Conservation (phyloP, 1,140 invertebrate species). For the Drosophila truncata region DNA sequence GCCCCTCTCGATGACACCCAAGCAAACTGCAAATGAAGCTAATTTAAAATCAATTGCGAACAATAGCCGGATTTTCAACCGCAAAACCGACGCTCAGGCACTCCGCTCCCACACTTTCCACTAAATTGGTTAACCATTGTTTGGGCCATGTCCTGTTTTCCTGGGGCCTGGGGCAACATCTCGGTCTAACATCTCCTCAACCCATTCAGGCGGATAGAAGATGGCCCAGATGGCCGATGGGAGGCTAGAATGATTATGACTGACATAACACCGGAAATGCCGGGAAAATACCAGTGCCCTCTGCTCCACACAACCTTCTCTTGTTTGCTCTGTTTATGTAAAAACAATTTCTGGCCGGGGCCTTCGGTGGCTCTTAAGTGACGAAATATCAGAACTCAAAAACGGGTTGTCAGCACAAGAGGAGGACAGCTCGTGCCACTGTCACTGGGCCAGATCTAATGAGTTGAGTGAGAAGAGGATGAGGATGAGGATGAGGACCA, state of each 20-base stretch:
- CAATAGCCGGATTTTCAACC: conserved; percentile 41
- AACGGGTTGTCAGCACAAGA: conserved; percentile 46
- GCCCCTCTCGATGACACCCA: conserved; percentile 1
- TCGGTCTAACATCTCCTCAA: conserved; percentile 28
- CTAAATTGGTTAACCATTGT: conserved; percentile 58
- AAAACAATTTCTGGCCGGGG: conserved; percentile 39
- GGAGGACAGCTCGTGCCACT: conserved; percentile 24
- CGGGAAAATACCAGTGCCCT: conserved; percentile 16
- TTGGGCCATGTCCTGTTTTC: conserved; percentile 42
- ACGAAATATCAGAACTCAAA: conserved; percentile 50
- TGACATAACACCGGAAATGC: conserved; percentile 50
- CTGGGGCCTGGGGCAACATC: conserved; percentile 38
- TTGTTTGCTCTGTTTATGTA: conserved; percentile 34
- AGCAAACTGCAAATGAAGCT: conserved; percentile 41
- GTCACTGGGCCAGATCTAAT: conserved; percentile 56
- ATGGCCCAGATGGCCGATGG: conserved; percentile 12
- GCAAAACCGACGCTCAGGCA: conserved; percentile 35
- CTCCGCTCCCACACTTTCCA: conserved; percentile 50
- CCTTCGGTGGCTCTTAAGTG: conserved; percentile 26
- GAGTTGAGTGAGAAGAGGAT: conserved; percentile 35
- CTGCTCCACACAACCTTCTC: conserved; percentile 5
- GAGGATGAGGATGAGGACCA: neutral
- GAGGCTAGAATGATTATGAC: conserved; percentile 42
- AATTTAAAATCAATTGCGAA: conserved; percentile 55
- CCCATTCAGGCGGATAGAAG: conserved; percentile 21